Conservation (phyloP, 2,113 vertebrate genomes). For the Prunella himalayana region DNA sequence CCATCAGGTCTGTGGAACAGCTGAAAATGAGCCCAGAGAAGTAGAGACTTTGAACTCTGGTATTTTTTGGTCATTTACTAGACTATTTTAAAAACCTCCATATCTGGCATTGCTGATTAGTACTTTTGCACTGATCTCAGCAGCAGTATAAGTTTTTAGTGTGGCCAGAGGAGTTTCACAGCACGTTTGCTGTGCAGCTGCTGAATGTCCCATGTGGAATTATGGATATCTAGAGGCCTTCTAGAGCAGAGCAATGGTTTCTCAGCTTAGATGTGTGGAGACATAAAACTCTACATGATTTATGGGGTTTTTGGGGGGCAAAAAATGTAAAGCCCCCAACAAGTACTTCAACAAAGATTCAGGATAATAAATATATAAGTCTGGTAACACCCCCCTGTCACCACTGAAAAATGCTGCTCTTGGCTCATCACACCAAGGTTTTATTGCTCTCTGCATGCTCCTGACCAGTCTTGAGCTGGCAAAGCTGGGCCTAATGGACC, state of each 20-base stretch:
- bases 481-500: neutral
- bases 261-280: neutral
- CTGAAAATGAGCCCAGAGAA: neutral
- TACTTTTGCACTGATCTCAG: neutral
- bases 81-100: neutral
- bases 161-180: neutral
- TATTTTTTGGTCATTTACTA: neutral
- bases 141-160: neutral
- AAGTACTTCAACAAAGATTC: neutral
- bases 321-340: neutral
- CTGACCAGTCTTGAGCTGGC: neutral
- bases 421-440: neutral
- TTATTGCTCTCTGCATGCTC: neutral
- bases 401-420: neutral
- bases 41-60: neutral
- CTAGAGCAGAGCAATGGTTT: neutral
- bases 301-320: rapidly evolving
- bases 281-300: neutral
- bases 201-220: rapidly evolving
- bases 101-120: neutral
- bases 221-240: neutral
- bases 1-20: neutral
- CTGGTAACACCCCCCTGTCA: neutral
- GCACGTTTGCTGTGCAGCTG: neutral
- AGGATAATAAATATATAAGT: neutral